Conservation (phyloP, 2,113 vertebrate genomes). For the Erythrolamprus reginae region DNA sequence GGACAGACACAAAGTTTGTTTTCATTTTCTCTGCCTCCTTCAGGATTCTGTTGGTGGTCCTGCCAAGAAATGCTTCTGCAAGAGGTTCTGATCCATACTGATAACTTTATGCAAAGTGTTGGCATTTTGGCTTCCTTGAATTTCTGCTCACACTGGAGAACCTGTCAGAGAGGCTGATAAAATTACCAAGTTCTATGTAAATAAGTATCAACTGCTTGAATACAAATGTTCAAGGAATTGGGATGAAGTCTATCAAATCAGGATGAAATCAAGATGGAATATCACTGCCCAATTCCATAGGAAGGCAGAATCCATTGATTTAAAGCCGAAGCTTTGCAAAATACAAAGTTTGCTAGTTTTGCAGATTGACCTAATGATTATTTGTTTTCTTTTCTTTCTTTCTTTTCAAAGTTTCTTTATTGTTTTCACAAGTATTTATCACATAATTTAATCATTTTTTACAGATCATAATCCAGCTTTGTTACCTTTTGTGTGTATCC, state of each 20-base stretch:
- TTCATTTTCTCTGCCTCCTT: not conserved
- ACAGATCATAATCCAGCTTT: too few species aligned
- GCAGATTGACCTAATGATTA: not conserved
- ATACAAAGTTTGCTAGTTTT: not conserved
- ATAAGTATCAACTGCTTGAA: not conserved
- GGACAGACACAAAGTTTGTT: not conserved
- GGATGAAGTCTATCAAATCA: not conserved
- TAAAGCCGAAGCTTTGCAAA: not conserved
- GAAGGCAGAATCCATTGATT: not conserved
- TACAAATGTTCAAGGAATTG: not conserved
- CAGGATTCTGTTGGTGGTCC: not conserved
- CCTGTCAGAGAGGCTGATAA: not conserved
- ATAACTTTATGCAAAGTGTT: not conserved
- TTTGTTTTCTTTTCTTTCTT: too few species aligned
- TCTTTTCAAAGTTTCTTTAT: too few species aligned
- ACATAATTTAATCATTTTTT: too few species aligned
- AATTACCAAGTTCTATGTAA: not conserved
- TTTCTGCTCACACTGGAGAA: not conserved
- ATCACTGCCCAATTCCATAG: not conserved
- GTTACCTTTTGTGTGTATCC: too few species aligned
- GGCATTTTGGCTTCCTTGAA: not conserved
- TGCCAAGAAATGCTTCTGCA: not conserved
- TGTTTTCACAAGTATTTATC: too few species aligned
- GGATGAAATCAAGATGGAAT: not conserved
- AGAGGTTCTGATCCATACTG: not conserved